Evolutionary conservation across 2,113 vertebrate species (phyloP).

Genomic region (Lontra canadensis): DNA sequence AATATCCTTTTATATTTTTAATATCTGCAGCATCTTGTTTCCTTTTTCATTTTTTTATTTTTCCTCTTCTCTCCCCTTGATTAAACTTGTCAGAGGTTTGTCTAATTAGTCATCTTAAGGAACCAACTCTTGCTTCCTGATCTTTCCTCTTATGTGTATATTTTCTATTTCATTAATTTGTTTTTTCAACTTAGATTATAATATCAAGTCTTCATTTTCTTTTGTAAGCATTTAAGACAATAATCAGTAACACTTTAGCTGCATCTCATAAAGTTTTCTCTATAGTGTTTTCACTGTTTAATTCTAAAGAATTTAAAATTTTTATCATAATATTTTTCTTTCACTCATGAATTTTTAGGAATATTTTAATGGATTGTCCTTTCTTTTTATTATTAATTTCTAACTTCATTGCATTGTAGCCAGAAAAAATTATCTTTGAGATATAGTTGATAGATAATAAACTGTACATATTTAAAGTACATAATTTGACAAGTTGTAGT

Average conservation of each 20-base stretch:
- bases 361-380: neutral
- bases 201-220: neutral
- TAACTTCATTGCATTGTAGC: neutral
- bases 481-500: neutral
- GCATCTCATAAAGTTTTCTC: neutral
- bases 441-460: neutral
- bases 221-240: neutral
- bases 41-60: neutral
- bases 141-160: neutral
- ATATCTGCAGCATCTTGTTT: neutral
- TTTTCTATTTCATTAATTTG: constrained; percentile 17
- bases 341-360: neutral
- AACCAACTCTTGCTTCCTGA: neutral
- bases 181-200: neutral
- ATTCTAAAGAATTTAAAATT: constrained; percentile 14
- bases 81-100: neutral
- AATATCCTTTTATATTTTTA: neutral
- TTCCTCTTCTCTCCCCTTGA: neutral
- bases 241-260: neutral
- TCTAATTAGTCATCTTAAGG: constrained; percentile 16
- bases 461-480: neutral
- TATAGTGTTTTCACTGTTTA: neutral
- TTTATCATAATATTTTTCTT: neutral
- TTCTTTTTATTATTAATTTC: neutral
- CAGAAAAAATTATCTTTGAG: neutral